Conservation (phyloP, 2,113 vertebrate genomes). For the Electrona antarctica region DNA sequence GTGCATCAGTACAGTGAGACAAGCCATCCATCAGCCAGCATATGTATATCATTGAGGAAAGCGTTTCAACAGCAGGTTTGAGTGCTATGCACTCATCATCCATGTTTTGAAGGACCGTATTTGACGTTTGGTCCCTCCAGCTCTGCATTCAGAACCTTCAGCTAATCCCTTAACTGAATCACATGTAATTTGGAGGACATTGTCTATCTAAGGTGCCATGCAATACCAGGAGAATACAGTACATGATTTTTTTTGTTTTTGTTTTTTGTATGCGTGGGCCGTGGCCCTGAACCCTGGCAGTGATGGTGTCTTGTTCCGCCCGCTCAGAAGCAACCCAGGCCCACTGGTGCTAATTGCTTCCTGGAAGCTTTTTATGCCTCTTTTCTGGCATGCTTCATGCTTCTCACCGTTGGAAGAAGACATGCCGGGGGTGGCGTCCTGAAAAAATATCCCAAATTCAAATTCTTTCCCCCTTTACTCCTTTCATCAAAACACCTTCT, state of each 20-base stretch:
- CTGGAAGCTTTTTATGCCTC: background rate
- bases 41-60: constrained; percentile 58
- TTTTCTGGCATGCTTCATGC: constrained; percentile 18
- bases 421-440: constrained; percentile 14
- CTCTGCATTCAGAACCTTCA: constrained; percentile 36
- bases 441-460: constrained; percentile 2
- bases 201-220: constrained; percentile 13
- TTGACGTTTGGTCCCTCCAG: constrained; percentile 25
- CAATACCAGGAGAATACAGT: background rate
- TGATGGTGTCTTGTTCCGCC: background rate
- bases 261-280: background rate
- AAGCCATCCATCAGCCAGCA: constrained; percentile 66
- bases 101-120: constrained; percentile 32
- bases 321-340: background rate
- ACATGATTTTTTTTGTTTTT: background rate
- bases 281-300: background rate
- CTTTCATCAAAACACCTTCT: constrained; percentile 9
- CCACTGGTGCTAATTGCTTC: constrained; percentile 21
- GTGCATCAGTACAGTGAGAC: constrained; percentile 44
- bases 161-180: background rate
- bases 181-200: constrained; percentile 23
- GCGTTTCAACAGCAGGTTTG: constrained; percentile 37
- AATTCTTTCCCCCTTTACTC: constrained; percentile 13
- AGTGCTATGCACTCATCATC: constrained; percentile 36
- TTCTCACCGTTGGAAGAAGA: constrained; percentile 27